phyloP scores from a whole-genome alignment of 2,797 vertebrate genomes.

The Okamejei kenojei region DNA sequence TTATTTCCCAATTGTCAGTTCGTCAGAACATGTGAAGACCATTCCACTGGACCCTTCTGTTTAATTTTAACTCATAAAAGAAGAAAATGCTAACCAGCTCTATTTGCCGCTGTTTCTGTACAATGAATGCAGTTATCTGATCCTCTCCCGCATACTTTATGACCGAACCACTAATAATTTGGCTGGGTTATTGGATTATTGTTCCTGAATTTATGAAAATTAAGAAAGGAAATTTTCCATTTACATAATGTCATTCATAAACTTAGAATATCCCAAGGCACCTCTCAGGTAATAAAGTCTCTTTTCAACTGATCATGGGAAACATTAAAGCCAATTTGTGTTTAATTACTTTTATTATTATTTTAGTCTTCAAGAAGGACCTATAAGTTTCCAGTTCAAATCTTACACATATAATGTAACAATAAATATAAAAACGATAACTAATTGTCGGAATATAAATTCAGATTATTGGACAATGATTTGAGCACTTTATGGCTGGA shows the following conservation, averaged over 20 bases:
- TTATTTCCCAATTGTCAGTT: neutral
- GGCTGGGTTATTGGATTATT: neutral
- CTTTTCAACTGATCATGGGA: too few relatives aligned
- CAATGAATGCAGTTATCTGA: neutral
- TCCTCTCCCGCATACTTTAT: neutral
- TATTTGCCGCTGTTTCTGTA: conserved; percentile 1
- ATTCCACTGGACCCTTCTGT: neutral
- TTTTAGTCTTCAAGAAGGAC: neutral
- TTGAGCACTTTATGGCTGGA: neutral
- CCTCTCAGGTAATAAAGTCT: too few relatives aligned
- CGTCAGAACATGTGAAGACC: neutral
- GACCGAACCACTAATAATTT: neutral
- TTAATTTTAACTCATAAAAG: neutral
- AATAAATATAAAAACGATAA: neutral
- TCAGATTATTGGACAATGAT: neutral
- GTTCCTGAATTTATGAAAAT: neutral
- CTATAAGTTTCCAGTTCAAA: neutral
- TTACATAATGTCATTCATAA: too few relatives aligned
- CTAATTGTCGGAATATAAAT: neutral
- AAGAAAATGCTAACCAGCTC: neutral
- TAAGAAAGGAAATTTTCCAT: too few relatives aligned
- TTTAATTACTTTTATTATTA: neutral
- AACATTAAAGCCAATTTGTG: too few relatives aligned
- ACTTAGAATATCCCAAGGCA: too few relatives aligned
- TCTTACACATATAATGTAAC: neutral